These are phyloP conservation scores for Cepphus grylle DNA, from an alignment of 2,113 vertebrate species.

Conservation along the genomic window DNA sequence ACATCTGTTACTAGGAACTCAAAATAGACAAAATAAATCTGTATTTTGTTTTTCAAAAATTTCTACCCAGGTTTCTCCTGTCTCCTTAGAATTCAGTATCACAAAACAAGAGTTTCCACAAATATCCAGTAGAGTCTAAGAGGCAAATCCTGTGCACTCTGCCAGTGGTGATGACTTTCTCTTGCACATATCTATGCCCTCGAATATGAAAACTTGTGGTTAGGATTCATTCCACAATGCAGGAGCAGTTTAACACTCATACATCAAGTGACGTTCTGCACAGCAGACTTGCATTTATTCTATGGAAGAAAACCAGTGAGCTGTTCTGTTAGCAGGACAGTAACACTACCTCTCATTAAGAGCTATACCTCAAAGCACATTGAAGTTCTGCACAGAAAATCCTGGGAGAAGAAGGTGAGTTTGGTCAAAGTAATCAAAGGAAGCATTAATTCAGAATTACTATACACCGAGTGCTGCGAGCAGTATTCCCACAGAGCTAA, in stretches of 20 bases:
- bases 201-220: background rate
- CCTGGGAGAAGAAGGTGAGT: background rate
- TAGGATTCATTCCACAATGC: background rate
- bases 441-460: background rate
- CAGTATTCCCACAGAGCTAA: background rate
- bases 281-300: background rate
- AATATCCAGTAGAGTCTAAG: background rate
- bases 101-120: background rate
- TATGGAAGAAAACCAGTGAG: background rate
- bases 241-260: background rate
- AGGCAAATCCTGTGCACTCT: background rate
- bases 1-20: background rate
- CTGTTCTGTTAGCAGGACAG: background rate
- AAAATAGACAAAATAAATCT: background rate
- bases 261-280: background rate
- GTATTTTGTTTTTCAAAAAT: background rate
- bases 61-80: background rate
- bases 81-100: background rate
- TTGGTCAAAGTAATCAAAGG: background rate
- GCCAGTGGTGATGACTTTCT: background rate
- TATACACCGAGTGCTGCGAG: background rate
- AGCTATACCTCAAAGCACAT: background rate
- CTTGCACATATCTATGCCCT: background rate
- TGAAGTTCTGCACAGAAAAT: background rate
- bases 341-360: background rate